Evolutionary conservation across 2,888 invertebrate species (phyloP).

Genomic region (Phyto melanocephala): DNA sequence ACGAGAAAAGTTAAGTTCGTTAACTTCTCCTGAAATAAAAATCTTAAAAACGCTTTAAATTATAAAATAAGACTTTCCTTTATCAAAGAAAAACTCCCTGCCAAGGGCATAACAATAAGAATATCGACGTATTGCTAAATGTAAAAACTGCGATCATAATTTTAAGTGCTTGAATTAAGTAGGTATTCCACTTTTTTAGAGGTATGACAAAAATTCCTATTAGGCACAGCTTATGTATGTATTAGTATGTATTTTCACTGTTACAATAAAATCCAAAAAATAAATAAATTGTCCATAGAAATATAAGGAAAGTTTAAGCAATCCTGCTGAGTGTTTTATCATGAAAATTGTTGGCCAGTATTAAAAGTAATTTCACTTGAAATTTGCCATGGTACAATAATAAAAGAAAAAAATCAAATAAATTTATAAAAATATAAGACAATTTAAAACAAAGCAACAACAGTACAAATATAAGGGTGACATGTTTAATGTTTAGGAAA

Average conservation of each 20-base stretch:
- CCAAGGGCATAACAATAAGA: too few relatives aligned
- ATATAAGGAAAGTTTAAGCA: background rate
- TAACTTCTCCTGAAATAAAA: too few relatives aligned
- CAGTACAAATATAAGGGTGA: conserved; percentile 32
- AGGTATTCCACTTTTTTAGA: too few relatives aligned
- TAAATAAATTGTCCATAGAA: conserved; percentile 31
- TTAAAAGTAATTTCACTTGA: conserved; percentile 41
- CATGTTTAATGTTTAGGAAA: background rate
- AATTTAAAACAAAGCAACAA: background rate
- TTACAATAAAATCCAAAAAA: conserved; percentile 14
- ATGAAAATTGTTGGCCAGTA: conserved; percentile 9
- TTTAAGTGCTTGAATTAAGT: too few relatives aligned
- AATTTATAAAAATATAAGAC: background rate
- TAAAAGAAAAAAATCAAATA: background rate
- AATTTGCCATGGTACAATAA: conserved; percentile 23
- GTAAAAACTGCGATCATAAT: too few relatives aligned
- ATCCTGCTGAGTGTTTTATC: conserved; percentile 46
- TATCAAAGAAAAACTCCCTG: too few relatives aligned
- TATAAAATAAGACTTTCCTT: too few relatives aligned
- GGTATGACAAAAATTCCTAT: background rate
- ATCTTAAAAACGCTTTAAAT: too few relatives aligned
- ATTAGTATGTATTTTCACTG: conserved; percentile 8
- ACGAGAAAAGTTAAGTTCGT: too few relatives aligned
- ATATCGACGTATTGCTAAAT: too few relatives aligned
- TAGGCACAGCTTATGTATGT: background rate